Conservation (phyloP, 2,113 vertebrate genomes). For the Agapornis roseicollis region DNA sequence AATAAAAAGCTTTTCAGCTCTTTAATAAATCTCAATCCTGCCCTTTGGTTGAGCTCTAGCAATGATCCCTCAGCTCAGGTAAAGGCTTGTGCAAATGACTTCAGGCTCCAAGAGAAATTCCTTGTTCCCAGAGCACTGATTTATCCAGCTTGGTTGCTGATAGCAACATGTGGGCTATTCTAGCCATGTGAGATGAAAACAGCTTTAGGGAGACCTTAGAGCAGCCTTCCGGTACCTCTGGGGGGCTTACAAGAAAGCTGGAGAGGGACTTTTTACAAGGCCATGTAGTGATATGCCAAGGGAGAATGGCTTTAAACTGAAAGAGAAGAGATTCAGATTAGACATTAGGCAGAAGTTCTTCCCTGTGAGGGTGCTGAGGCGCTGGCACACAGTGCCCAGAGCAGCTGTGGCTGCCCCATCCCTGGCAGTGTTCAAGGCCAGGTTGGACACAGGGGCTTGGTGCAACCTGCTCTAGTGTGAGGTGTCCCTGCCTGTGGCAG, state of each 20-base stretch:
- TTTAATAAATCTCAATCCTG: background rate
- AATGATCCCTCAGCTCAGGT: background rate
- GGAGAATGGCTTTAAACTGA: background rate
- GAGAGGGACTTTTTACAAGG: background rate
- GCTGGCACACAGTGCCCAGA: background rate
- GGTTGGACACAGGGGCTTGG: background rate
- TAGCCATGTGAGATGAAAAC: background rate
- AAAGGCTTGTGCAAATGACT: background rate
- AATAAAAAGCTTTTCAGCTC: slow-evolving; percentile 17
- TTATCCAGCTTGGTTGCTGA: background rate
- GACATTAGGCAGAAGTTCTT: background rate
- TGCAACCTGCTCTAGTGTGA: background rate
- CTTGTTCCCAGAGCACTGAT: background rate
- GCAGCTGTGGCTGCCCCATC: background rate
- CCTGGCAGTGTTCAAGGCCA: background rate
- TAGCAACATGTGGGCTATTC: background rate
- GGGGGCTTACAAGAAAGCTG: background rate
- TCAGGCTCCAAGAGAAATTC: background rate
- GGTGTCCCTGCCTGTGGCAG: background rate
- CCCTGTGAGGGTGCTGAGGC: background rate
- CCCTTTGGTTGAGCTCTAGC: background rate
- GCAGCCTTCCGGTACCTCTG: background rate
- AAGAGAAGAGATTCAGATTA: background rate
- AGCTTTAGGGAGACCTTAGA: background rate
- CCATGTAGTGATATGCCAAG: background rate